phyloP scores from a whole-genome alignment of 2,888 invertebrate genomes.

The Ypsolopha scabrella region DNA sequence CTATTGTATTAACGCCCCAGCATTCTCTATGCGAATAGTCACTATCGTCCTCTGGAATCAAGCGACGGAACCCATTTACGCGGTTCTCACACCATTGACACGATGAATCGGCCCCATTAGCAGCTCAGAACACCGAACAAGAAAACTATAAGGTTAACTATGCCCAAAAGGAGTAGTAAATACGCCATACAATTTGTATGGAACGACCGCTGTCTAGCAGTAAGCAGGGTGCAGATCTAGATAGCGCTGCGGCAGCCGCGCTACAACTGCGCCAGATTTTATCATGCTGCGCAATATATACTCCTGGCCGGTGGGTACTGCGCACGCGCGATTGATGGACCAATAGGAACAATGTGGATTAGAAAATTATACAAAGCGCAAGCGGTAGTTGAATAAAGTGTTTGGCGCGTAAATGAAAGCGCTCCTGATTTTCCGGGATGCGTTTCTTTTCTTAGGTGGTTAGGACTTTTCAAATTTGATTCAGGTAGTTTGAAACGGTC shows the following conservation, averaged over 20 bases:
- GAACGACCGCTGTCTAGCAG: conserved; percentile 51
- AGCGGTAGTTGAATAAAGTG: not conserved
- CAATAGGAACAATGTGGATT: conserved; percentile 54
- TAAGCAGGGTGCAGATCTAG: conserved; percentile 51
- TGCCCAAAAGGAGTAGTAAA: conserved; percentile 63
- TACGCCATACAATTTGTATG: conserved; percentile 68
- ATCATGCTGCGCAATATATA: conserved; percentile 46
- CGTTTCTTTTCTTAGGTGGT: too few species aligned
- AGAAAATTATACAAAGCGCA: conserved; percentile 20
- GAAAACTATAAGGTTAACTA: conserved; percentile 64
- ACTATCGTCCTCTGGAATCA: conserved; percentile 21
- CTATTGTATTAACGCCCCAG: not conserved
- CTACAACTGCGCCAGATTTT: conserved; percentile 47
- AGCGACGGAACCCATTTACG: conserved; percentile 25
- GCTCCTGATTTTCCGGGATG: not conserved
- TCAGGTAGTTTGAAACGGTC: too few species aligned
- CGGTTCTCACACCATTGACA: conserved; percentile 45
- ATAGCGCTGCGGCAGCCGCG: conserved; percentile 49
- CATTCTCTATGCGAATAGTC: not conserved
- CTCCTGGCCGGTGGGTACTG: conserved; percentile 25
- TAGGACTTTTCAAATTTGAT: too few species aligned
- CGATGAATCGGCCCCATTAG: conserved; percentile 59
- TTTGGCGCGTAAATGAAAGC: not conserved
- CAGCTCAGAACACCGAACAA: conserved; percentile 46
- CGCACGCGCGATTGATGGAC: conserved; percentile 54